A percentile compares a stretch with the other conserved stretches of the same genome.
These are phyloP conservation scores for Drosophila anomelani DNA, from an alignment of 2,888 invertebrate genomes.

Conservation along the genomic window DNA sequence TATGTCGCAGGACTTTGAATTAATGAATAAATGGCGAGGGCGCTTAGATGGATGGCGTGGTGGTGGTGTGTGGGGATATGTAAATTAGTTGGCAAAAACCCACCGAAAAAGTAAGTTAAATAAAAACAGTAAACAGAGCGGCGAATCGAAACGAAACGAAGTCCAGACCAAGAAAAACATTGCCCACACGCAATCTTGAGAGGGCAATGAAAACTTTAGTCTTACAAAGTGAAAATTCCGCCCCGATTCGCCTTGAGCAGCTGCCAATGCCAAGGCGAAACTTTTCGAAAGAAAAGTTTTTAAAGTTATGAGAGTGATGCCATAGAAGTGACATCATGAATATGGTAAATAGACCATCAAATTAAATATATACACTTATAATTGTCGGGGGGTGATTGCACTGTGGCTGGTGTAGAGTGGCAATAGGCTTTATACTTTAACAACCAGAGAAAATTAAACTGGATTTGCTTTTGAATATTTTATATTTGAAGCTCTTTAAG, in stretches of 20 bases:
- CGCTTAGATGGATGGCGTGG: constrained; percentile 76
- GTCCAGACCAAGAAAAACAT: constrained; percentile 40
- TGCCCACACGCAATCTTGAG: constrained; percentile 71
- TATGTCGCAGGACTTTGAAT: constrained; percentile 79
- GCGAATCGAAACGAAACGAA: constrained; percentile 47
- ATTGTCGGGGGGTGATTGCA: constrained; percentile 30
- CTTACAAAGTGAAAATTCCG: constrained; percentile 71
- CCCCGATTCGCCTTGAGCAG: constrained; percentile 49
- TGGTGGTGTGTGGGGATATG: constrained; percentile 67
- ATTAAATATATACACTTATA: constrained; percentile 45
- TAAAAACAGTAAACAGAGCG: constrained; percentile 45
- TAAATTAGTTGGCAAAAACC: constrained; percentile 65
- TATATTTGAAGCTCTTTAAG: background rate
- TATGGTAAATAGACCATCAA: constrained; percentile 44
- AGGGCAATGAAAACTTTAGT: constrained; percentile 76
- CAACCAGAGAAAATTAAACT: constrained; percentile 15
- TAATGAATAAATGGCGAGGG: constrained; percentile 80
- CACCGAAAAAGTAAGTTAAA: constrained; percentile 32
- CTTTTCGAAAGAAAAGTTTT: constrained; percentile 44
- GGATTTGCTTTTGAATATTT: constrained; percentile 24
- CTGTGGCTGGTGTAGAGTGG: constrained; percentile 4
- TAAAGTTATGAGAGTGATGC: constrained; percentile 32
- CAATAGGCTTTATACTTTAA: constrained; percentile 7
- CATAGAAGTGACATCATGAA: constrained; percentile 42
- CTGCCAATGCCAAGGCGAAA: constrained; percentile 58